Conservation (phyloP, 1,140 invertebrate species). For the Harpegnathos saltator region DNA sequence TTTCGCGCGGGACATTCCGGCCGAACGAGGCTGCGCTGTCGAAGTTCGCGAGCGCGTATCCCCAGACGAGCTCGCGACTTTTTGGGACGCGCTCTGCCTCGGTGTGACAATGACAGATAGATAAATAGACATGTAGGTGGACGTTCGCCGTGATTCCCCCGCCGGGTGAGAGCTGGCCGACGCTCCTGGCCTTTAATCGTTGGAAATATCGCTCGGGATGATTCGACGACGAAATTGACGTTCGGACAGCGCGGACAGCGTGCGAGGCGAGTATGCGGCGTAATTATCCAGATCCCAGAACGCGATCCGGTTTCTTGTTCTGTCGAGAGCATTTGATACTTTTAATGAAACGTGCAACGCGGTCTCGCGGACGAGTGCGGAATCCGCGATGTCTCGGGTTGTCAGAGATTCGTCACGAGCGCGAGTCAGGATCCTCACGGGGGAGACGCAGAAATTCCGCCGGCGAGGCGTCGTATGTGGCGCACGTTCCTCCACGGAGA, state of each 20-base stretch:
- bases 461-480: constrained; percentile 20
- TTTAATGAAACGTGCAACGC: constrained; percentile 11
- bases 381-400: constrained; percentile 3
- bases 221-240: no score
- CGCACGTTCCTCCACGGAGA: constrained; percentile 43
- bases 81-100: background rate
- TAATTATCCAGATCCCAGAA: constrained; percentile 28
- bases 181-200: background rate
- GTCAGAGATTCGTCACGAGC: constrained; percentile 32
- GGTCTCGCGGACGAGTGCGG: background rate
- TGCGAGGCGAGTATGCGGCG: no score
- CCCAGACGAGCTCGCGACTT: constrained; percentile 45
- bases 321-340: constrained; percentile 11
- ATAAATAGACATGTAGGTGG: background rate
- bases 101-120: constrained; percentile 47
- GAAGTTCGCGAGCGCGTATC: constrained; percentile 51
- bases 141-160: background rate
- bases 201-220: no score
- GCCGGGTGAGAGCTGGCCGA: background rate
- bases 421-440: constrained; percentile 2
- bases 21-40: constrained; percentile 61
- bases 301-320: constrained; percentile 20
- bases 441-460: constrained; percentile 1
- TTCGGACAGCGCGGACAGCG: no score
- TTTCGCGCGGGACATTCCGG: constrained; percentile 33